phyloP scores from a whole-genome alignment of 1,140 invertebrate species.

The Ylistrum balloti region DNA sequence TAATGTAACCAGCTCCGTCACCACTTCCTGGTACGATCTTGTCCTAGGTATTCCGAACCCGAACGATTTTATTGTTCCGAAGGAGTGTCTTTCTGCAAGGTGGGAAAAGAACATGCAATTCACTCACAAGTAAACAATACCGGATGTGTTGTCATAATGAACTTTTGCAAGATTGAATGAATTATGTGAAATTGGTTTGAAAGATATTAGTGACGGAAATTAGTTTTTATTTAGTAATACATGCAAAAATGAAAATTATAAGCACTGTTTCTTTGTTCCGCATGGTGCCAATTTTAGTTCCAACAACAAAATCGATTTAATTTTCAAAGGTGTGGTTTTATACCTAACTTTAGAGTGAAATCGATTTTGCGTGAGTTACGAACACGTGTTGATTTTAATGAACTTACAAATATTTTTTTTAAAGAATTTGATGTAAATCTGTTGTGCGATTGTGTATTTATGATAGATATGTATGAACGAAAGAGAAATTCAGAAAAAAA shows the following conservation, averaged over 20 bases:
- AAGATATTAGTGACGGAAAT: background rate
- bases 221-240: background rate
- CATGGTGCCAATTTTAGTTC: background rate
- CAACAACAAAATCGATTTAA: background rate
- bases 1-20: conserved; percentile 63
- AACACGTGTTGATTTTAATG: too few species aligned
- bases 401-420: too few species aligned
- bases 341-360: background rate
- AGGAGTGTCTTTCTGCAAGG: conserved; percentile 60
- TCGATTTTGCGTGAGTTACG: background rate
- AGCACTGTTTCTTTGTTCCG: background rate
- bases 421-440: too few species aligned
- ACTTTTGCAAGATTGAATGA: background rate
- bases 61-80: conserved; percentile 64
- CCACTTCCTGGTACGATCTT: conserved; percentile 66
- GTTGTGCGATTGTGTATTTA: background rate
- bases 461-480: background rate
- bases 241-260: background rate
- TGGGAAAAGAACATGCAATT: conserved; percentile 41
- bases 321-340: background rate
- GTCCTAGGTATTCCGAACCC: conserved; percentile 68
- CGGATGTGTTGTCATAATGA: background rate
- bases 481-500: background rate
- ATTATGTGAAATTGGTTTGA: background rate
- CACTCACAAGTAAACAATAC: conserved; percentile 11